Evolutionary conservation across 1,140 invertebrate genomes (phyloP).

Genomic region (Penaeus indicus): DNA sequence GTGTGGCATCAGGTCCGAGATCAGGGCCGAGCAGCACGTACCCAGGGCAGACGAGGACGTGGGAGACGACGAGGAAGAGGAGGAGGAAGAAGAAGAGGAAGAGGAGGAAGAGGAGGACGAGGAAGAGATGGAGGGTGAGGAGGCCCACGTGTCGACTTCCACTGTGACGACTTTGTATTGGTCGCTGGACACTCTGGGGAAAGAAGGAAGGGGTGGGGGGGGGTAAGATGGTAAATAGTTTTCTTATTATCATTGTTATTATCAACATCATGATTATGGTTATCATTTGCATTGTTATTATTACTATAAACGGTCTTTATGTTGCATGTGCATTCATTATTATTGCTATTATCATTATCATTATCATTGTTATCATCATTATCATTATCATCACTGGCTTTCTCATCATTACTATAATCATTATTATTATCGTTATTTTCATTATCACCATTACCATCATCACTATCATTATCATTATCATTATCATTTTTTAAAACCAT

Average conservation of each 20-base stretch:
- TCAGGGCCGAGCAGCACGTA: conserved; percentile 46
- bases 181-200: conserved; percentile 39
- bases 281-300: too few species aligned
- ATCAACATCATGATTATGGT: neutral
- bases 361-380: too few species aligned
- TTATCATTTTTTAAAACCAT: too few species aligned
- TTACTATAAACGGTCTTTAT: too few species aligned
- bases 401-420: too few species aligned
- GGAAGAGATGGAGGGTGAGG: conserved; percentile 8
- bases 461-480: too few species aligned
- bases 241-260: neutral
- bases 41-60: neutral
- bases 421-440: too few species aligned
- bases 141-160: conserved; percentile 47
- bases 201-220: neutral
- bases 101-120: conserved; percentile 18
- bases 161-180: conserved; percentile 53
- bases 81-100: conserved; percentile 14
- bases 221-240: neutral
- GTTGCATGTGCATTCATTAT: too few species aligned
- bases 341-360: too few species aligned
- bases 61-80: conserved; percentile 29
- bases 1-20: conserved; percentile 48
- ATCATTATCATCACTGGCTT: too few species aligned
- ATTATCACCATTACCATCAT: too few species aligned